These are phyloP conservation scores for Oryzias woworae DNA, from an alignment of 2,113 vertebrate genomes.

Conservation along the genomic window DNA sequence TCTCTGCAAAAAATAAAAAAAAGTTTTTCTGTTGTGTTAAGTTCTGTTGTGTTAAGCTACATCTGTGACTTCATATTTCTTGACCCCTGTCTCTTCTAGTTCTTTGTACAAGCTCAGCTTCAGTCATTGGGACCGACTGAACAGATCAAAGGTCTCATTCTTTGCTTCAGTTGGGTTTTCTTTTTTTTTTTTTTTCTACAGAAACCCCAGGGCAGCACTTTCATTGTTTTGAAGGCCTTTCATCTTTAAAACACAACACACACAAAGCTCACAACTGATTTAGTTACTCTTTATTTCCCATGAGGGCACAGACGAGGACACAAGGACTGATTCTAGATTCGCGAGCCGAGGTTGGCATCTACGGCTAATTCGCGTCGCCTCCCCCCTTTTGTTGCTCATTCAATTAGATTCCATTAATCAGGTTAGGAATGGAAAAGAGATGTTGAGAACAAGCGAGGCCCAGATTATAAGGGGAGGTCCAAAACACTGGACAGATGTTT, in stretches of 20 bases:
- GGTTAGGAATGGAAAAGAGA: too few species aligned
- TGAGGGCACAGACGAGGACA: slow-evolving; percentile 52
- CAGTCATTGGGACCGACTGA: slow-evolving; percentile 53
- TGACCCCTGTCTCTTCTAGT: slow-evolving; percentile 51
- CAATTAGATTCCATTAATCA: slow-evolving; percentile 5
- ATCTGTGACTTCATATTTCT: slow-evolving; percentile 26
- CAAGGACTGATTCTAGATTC: slow-evolving; percentile 33
- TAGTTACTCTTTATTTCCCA: slow-evolving; percentile 63
- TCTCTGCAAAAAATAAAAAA: neutral
- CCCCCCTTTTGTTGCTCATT: slow-evolving; percentile 12
- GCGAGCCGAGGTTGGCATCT: slow-evolving; percentile 25
- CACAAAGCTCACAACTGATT: slow-evolving; percentile 63
- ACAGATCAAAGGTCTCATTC: slow-evolving; percentile 69
- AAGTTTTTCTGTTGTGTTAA: too few species aligned
- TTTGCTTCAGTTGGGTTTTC: slow-evolving; percentile 61
- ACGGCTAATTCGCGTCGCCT: slow-evolving; percentile 11
- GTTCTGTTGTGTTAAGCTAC: slow-evolving; percentile 13
- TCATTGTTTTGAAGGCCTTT: slow-evolving; percentile 71
- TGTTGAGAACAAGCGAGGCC: slow-evolving; percentile 1
- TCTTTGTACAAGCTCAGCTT: slow-evolving; percentile 51
- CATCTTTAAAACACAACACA: slow-evolving; percentile 72
- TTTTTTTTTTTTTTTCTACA: slow-evolving; percentile 39
- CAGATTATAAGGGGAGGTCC: slow-evolving; percentile 24
- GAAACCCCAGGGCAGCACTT: slow-evolving; percentile 63
- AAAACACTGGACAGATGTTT: slow-evolving; percentile 63